phyloP scores from a whole-genome alignment of 2,113 vertebrate species.

The Oncorhynchus tshawytscha region DNA sequence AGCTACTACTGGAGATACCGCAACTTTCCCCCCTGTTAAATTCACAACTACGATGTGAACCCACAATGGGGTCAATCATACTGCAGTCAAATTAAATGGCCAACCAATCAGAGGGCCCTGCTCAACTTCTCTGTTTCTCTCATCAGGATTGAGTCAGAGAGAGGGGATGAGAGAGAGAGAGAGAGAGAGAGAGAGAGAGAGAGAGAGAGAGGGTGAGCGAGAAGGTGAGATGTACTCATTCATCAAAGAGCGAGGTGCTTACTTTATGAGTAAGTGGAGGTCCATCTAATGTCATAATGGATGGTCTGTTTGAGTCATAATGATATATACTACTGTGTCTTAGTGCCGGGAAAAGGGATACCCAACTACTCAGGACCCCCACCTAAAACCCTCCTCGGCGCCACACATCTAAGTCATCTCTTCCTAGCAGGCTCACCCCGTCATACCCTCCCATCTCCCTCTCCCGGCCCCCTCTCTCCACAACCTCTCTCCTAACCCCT shows the following conservation, averaged over 20 bases:
- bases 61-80: slow-evolving; percentile 3
- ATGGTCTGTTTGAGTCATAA: neutral
- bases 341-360: neutral
- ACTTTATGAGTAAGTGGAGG: neutral
- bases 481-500: neutral
- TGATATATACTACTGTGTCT: neutral
- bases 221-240: neutral
- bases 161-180: neutral
- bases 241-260: neutral
- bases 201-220: neutral
- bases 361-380: neutral
- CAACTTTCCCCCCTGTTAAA: neutral
- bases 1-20: neutral
- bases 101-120: neutral
- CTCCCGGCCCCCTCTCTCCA: neutral
- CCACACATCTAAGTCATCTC: too few relatives aligned
- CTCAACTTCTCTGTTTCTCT: slow-evolving; percentile 18
- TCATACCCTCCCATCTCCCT: neutral
- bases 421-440: neutral
- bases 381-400: neutral
- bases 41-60: neutral
- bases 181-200: neutral
- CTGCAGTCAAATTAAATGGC: neutral
- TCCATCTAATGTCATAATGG: neutral
- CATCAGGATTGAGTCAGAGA: slow-evolving; percentile 6